Evolutionary conservation across 1,140 invertebrate genomes (phyloP), one percentile per base, ranked within the genome.

Genomic region (Triops cancriformis): DNA sequence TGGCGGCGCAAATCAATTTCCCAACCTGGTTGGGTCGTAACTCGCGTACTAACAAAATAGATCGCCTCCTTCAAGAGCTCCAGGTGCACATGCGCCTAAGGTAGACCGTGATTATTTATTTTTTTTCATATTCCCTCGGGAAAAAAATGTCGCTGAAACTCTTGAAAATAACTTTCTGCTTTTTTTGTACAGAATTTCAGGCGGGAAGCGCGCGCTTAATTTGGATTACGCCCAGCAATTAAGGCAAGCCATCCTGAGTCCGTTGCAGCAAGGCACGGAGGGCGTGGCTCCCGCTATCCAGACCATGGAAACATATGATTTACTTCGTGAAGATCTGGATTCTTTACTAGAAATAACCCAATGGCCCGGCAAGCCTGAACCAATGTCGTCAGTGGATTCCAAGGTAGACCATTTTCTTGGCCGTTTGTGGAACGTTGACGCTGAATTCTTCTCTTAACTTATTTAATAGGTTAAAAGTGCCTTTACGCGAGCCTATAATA

Each of bases 11-110:
- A 86, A 92, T 97, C 11, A 89, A 93, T 81, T 99, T 99, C 85
- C 97, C 98, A 5, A 84, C 88, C 26, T 99, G 97, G 96, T 89
- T 99, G 41, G 98, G 98, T 0, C 96, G 96, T 85, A 95, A 97
- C 87, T 98, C 97, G 0, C 83, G 51, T 75, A 87, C 88, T 75
- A 90, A 86, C 80, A 98, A 98, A 86, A 89, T 93, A 82, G 88
- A 92, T 51, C 86, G 96, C 37, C 85, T 97, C n/a, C 84, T 91
- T 18, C 91, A 93, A 83, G 93, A 96, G 83, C 85, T 98, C 75
- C 89, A 91, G 79, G 87, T 89, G 45, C 96, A 98, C 82, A 92
- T 93, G 75, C 86, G 92, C 81, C 87, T 92, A 73, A 91, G 89
- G 92, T 94, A 64, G n/a, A n/a, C 84, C 83, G 83, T 80, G 31